Conservation (phyloP, 2,888 invertebrate genomes). For the Troglohyphantes excavatus region DNA sequence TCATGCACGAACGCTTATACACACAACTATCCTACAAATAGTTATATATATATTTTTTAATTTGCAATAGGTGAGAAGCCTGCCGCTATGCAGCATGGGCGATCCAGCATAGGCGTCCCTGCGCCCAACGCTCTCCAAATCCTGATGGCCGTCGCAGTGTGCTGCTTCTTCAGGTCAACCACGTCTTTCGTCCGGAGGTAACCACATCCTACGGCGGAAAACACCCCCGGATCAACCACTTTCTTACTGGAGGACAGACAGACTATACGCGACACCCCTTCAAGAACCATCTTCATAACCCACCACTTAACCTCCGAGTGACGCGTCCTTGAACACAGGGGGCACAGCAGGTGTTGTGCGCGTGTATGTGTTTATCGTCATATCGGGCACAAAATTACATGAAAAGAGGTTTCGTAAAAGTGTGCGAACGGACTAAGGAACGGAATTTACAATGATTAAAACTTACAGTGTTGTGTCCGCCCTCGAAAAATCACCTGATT, state of each 20-base stretch:
- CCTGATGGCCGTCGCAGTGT: slow-evolving; percentile 38
- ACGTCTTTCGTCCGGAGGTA: slow-evolving; percentile 63
- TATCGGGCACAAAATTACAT: slow-evolving; percentile 67
- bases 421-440: neutral
- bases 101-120: slow-evolving; percentile 58
- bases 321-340: neutral
- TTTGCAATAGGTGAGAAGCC: slow-evolving; percentile 74
- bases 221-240: neutral
- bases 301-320: slow-evolving; percentile 41
- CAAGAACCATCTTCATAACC: neutral
- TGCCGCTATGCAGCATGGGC: slow-evolving; percentile 77
- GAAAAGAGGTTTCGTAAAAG: neutral
- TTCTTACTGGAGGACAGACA: slow-evolving; percentile 8
- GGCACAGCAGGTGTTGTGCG: slow-evolving; percentile 22
- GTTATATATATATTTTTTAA: neutral
- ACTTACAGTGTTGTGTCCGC: neutral
- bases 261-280: neutral
- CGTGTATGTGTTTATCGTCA: slow-evolving; percentile 60
- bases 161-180: slow-evolving; percentile 45
- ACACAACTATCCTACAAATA: too few species aligned
- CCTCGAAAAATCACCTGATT: neutral
- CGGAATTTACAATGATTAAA: neutral
- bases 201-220: slow-evolving; percentile 24
- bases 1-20: too few species aligned
- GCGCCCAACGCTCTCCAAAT: slow-evolving; percentile 44